Evolutionary conservation across 2,797 vertebrate species (phyloP), one percentile per base, ranked within the genome.

Genomic region (Xyrichtys novacula): DNA sequence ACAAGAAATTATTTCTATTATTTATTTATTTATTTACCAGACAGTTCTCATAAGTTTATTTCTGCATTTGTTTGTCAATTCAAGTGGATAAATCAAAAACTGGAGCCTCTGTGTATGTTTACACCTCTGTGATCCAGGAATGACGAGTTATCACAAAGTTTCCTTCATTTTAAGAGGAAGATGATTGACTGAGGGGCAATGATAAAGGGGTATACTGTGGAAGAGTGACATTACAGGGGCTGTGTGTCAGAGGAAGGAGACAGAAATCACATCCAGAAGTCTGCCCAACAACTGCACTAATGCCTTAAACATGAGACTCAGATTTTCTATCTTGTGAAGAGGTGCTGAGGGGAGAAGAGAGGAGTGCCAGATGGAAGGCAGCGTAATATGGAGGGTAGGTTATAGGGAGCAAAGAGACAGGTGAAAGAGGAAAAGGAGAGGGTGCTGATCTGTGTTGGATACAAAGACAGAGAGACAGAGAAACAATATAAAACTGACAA

Each of bases 251-350:
- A 52, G 53, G 49, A 46, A 65, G 39, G 46, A 67, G 53, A 57
- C 74, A 56, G 44, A 84, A 82, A 85, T 76, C 54, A 61, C 71
- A 84, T 70, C 61, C 61, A 72, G 43, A 67, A 79, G 70, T 85
- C 84, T 82, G 78, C 67, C 86, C 65, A 44, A 88, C 80, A 72
- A 88, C 85, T 72, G 46, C 72, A 32, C 74, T 78, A 76, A 91
- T 92, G 89, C 86, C 75, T 92, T 87, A 91, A 89, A 91, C 90
- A 90, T 90, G 89, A 92, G 86, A 80, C 32, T 28, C 70, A 58
- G 76, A 70, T 87, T 87, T 86, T 80, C 84, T 52, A 89, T 90
- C 78, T 83, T 20, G 65, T 81, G 86, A 87, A 83, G 86, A 87
- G 81, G 71, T 56, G 56, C 42, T 39, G 68, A 64, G 56, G 42